These are phyloP conservation scores for Larimichthys polyactis DNA, from an alignment of 2,113 vertebrate genomes.

Conservation along the genomic window DNA sequence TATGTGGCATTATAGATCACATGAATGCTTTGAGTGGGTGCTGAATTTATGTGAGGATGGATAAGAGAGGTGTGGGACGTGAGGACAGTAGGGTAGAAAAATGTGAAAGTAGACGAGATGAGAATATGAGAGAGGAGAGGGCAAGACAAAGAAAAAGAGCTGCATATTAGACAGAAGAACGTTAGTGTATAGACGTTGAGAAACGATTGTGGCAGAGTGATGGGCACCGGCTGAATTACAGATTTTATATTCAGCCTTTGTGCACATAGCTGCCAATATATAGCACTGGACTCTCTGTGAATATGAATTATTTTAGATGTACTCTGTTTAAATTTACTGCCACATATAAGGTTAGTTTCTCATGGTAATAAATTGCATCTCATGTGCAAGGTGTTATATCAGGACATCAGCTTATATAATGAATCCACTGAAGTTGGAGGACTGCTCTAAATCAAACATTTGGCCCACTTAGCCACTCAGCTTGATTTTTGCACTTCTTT, in stretches of 20 bases:
- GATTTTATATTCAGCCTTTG: slow-evolving; percentile 13
- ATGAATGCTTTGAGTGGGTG: neutral
- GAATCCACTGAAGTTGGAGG: slow-evolving; percentile 10
- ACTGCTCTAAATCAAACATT: slow-evolving; percentile 53
- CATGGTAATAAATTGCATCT: neutral
- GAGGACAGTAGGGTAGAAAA: neutral
- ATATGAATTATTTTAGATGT: slow-evolving; percentile 1
- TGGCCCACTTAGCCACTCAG: slow-evolving; percentile 22
- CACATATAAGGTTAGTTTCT: neutral
- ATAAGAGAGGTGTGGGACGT: neutral
- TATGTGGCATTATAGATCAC: neutral
- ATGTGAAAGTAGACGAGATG: neutral
- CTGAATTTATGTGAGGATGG: neutral
- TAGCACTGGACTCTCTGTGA: neutral
- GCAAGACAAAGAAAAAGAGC: neutral
- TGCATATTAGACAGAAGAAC: neutral
- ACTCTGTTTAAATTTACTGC: slow-evolving; percentile 14
- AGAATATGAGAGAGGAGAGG: neutral
- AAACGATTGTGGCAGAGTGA: slow-evolving; percentile 5
- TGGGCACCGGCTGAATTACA: neutral
- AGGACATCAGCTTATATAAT: slow-evolving; percentile 19
- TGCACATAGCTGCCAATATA: neutral
- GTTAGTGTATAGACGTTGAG: neutral
- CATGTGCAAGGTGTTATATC: slow-evolving; percentile 13
- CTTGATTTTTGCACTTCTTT: slow-evolving; percentile 10